Conservation (phyloP, 2,888 invertebrate species). For the Tanypteryx hageni region DNA sequence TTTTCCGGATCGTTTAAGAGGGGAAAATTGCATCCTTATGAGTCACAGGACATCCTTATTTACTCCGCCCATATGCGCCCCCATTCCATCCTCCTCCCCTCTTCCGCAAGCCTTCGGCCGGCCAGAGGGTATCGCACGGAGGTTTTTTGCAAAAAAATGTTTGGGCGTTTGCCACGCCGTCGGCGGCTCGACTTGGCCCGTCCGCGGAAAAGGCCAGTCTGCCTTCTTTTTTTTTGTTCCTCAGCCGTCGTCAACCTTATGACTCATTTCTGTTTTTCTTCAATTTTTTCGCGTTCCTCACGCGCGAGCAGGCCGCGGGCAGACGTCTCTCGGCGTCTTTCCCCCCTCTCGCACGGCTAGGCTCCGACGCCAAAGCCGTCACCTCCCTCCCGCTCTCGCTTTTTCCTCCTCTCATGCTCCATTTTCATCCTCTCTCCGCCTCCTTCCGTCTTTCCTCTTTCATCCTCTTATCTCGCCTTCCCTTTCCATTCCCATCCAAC, state of each 20-base stretch:
- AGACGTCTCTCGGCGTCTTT: too few relatives aligned
- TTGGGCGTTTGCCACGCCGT: neutral
- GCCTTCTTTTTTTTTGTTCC: neutral
- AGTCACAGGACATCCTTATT: neutral
- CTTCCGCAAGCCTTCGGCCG: too few relatives aligned
- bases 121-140: too few relatives aligned
- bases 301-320: neutral
- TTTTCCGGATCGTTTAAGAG: neutral
- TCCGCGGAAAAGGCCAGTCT: neutral
- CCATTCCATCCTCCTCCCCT: neutral
- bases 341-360: too few relatives aligned
- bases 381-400: too few relatives aligned
- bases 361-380: too few relatives aligned
- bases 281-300: slow-evolving; percentile 3
- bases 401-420: slow-evolving; percentile 66
- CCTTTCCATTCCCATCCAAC: neutral
- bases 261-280: slow-evolving; percentile 35
- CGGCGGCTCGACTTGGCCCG: neutral
- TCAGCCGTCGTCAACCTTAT: neutral
- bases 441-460: slow-evolving; percentile 65
- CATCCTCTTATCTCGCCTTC: slow-evolving; percentile 64
- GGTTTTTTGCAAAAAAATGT: neutral
- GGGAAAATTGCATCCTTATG: too few relatives aligned
- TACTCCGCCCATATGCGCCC: neutral
- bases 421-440: slow-evolving; percentile 68